Base-by-base conservation (phyloP, 2,797 vertebrate genomes). In the Melopsittacus undulatus region DNA sequence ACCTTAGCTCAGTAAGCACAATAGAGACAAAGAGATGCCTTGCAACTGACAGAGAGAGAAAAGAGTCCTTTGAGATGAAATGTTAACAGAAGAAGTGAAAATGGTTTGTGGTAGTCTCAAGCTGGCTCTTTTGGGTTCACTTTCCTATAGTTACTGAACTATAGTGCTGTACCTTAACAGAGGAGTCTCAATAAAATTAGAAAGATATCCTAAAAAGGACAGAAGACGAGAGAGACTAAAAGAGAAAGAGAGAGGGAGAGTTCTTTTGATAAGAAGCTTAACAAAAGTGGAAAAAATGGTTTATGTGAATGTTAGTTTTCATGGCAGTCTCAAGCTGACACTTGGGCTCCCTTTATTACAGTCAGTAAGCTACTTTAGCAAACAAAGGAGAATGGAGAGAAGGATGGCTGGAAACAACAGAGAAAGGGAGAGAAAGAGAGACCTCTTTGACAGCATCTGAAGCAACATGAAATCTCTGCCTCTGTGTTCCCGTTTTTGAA, bases 61-160 rank as follows among this genome's bases (percentile, higher is more conserved):
- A 97, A 97, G 97, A 98, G 96, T 96, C 96, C 97, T 98, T 98
- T 97, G 98, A 98, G 98, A 98, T 98, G 97, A 98, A 98, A 98
- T 98, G 98, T 95, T 97, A 97, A 98, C 97, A 87, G 98, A 97
- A 98, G 98, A 98, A 98, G 97, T 94, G 83, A 97, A 97, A 98
- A 98, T 98, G 98, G 97, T 97, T 98, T 98, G 97, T 97, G 97
- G 95, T 97, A 97, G 97, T 97, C 88, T 94, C 97, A 97, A 98
- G 97, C 97, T 97, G 96, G 95, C 96, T 98, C 98, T 98, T 98
- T 98, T 94, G 98, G 98, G 97, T 97, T 98, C 97, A 98, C 97
- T 98, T 98, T 97, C 96, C 97, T 98, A 96, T 96, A 97, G 97
- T 97, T 96, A 98, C 95, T 96, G 98, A 98, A 98, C 98, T 98